Evolutionary conservation across 1,140 invertebrate genomes (phyloP), one percentile per base, ranked within the genome.

Genomic region (Drosophila parabipectinata): DNA sequence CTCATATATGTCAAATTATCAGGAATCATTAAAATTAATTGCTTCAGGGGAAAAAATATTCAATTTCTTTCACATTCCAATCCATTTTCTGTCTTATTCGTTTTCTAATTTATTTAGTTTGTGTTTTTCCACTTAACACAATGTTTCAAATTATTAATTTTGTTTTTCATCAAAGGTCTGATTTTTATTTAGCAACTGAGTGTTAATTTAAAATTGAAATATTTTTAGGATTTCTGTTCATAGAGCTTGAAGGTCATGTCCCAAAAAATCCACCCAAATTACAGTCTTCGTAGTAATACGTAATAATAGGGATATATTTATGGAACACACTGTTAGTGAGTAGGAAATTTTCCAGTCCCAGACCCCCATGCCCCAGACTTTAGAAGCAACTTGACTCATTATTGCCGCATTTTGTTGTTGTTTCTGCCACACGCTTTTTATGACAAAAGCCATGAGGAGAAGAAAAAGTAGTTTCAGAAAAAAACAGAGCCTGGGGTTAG

Each of bases 341-440:
- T 37, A 18, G 30, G 51, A 67, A 60, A 72, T 71, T 61, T 59
- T 72, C 30, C 47, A 55, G 26, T 10, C 34, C 34, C 56, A 39
- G 15, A 30, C 12, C n/a, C n/a, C 18, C 1, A 18, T 18, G 18
- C 18, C 18, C 59, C 18, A 26, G 59, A 67, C 59, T 44, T 68
- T 69, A 30, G 41, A 56, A 24, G n/a, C 3, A 15, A 68, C 66
- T 69, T 48, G 32, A 48, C 62, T 48, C 58, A 57, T 64, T 44
- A 62, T 53, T 61, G 52, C 68, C 57, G 34, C 44, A 39, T 52
- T 57, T 44, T 39, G 39, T 15, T 68, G 56, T 28, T 59, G 34
- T 54, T 75, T 30, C 44, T 66, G 53, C 47, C 54, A 62, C 58
- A 52, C 61, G 76, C 54, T 59, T 81, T 67, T 79, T 82, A 85